phyloP scores from a whole-genome alignment of 2,113 vertebrate genomes.

The Pelecanoides urinatrix region DNA sequence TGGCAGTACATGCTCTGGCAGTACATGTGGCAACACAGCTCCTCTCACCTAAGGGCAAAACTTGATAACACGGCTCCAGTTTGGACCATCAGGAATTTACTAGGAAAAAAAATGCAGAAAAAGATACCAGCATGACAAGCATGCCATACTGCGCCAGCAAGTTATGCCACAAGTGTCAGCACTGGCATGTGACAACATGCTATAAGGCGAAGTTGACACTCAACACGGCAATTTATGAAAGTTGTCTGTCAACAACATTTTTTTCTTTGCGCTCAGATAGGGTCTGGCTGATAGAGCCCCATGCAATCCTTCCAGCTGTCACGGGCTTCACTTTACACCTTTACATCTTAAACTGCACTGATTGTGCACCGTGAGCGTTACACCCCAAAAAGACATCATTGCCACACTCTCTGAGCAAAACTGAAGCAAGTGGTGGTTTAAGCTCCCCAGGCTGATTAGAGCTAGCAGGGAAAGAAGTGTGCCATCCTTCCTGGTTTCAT shows the following conservation, averaged over 20 bases:
- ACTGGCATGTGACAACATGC: not conserved
- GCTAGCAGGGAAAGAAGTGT: not conserved
- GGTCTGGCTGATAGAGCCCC: not conserved
- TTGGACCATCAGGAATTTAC: not conserved
- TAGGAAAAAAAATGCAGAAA: not conserved
- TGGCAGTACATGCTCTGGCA: not conserved
- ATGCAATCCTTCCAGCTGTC: not conserved
- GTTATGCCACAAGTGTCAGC: not conserved
- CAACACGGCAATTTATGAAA: slow-evolving; percentile 27
- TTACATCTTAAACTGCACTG: not conserved
- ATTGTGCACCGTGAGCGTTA: not conserved
- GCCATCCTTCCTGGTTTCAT: not conserved
- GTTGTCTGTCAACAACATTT: slow-evolving; percentile 20
- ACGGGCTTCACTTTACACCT: not conserved
- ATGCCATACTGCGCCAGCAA: not conserved
- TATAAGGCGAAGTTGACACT: not conserved
- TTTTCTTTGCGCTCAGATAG: not conserved
- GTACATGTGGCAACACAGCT: not conserved
- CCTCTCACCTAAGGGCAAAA: not conserved
- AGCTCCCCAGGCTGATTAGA: not conserved
- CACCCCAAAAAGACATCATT: not conserved
- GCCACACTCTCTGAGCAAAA: not conserved
- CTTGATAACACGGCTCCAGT: not conserved
- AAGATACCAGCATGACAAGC: not conserved
- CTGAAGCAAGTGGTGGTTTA: not conserved